These are phyloP conservation scores for Macrosiphum euphorbiae DNA, from an alignment of 2,888 invertebrate genomes.

Conservation along the genomic window DNA sequence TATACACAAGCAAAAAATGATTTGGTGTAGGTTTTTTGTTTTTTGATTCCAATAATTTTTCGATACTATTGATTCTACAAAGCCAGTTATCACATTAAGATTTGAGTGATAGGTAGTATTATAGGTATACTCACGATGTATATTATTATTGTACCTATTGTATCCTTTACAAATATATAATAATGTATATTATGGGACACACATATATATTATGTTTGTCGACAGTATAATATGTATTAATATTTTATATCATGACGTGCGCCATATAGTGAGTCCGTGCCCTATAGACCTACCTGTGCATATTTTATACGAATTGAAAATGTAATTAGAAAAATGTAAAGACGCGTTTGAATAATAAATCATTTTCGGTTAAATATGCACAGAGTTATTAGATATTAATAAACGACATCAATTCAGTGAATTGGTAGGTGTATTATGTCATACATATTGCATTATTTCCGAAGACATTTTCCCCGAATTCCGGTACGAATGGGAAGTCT, in stretches of 20 bases:
- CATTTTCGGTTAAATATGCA: neutral
- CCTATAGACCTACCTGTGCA: neutral
- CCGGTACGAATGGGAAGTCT: neutral
- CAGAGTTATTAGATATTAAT: neutral
- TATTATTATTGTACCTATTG: neutral
- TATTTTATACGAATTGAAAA: neutral
- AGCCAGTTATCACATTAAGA: neutral
- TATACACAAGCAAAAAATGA: neutral
- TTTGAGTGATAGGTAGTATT: neutral
- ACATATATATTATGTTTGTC: neutral
- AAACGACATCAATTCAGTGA: neutral
- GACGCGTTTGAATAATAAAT: conserved; percentile 15
- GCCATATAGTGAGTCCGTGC: neutral
- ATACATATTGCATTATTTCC: neutral
- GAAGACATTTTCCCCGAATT: neutral
- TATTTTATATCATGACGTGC: neutral
- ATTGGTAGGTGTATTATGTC: neutral
- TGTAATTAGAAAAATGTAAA: neutral
- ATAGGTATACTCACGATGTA: neutral
- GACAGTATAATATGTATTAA: neutral
- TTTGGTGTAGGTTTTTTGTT: neutral
- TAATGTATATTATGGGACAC: neutral
- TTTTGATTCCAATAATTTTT: neutral
- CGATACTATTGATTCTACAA: neutral
- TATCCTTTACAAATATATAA: neutral